Conservation (phyloP, 2,797 vertebrate species). For the Acropternis orthonyx region DNA sequence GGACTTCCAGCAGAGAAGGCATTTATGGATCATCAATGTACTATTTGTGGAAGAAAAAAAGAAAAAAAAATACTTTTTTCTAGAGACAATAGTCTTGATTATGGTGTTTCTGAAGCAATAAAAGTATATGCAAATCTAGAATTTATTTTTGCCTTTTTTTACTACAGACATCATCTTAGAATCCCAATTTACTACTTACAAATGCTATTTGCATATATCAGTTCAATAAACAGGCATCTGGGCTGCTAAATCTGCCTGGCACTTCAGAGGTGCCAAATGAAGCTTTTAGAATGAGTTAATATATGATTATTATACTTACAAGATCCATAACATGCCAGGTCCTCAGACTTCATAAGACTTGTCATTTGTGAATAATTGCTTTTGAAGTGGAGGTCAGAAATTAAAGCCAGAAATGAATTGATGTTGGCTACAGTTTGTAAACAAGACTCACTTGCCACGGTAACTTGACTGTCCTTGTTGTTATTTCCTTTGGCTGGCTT, state of each 20-base stretch:
- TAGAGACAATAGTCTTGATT: slow-evolving; percentile 31
- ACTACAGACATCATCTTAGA: neutral
- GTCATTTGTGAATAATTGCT: neutral
- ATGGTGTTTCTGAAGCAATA: neutral
- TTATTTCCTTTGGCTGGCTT: neutral
- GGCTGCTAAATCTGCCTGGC: neutral
- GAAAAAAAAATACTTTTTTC: neutral
- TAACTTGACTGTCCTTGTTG: neutral
- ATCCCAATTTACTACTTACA: neutral
- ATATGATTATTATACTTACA: neutral
- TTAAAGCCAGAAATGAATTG: slow-evolving; percentile 18
- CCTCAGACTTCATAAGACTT: neutral
- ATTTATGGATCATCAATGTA: slow-evolving; percentile 35
- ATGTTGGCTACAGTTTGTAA: slow-evolving; percentile 15
- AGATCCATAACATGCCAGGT: neutral
- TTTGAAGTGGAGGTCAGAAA: slow-evolving; percentile 8
- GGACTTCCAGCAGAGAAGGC: neutral
- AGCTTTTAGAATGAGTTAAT: slow-evolving; percentile 26
- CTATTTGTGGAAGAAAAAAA: slow-evolving; percentile 6
- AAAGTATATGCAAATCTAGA: neutral
- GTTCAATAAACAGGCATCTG: slow-evolving; percentile 29
- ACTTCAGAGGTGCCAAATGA: neutral
- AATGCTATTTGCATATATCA: slow-evolving; percentile 4
- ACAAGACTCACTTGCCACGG: neutral
- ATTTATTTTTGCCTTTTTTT: slow-evolving; percentile 9